Base-by-base conservation (phyloP, 35 echinoderm and acorn worm species). In the Acanthaster planci region DNA sequence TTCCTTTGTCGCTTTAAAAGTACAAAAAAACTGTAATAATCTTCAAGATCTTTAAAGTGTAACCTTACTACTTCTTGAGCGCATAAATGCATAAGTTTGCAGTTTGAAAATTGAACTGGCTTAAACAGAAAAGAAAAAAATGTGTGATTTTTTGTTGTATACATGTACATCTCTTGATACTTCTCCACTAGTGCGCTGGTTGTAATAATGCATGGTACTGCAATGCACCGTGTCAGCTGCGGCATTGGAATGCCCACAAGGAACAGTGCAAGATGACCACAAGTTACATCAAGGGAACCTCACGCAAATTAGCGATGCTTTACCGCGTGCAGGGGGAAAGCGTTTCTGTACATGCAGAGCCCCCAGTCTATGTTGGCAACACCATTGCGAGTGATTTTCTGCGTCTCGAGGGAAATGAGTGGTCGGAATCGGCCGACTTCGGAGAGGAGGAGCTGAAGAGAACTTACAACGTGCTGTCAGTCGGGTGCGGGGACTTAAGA, bases 301-400 rank as follows among this genome's bases (percentile, higher is more conserved):
- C 52, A 59, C 15, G 15, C 19, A 2, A 26, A 60, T 36, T 23
- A 2, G n/a, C n/a, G 37, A 83, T 83, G 9, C 1, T 34, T 57
- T 58, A 83, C 22, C 17, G 6, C 31, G 12, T 1, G 51, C 52
- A 29, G 15, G 36, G 30, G 39, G 37, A 60, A 19, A 30, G 32
- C 59, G 21, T 0, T 12, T 60, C 53, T 38, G 12, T 16, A 14
- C 21, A 38, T 4, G 14, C 81, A 12, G 82, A 88, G 19, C 31
- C 51, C 8, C 87, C 82, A 2, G 85, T 38, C 51, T 94, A 94
- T 39, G 82, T 89, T 38, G 84, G 92, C 34, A 90, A 94, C 51
- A 86, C 87, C 2, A 56, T 89, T 37, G 92, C 92, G 0, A 72
- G 54, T n/a, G 92, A 94, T 50, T 64, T 94, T 5, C 39, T 94